Conservation (phyloP, 53 echinoderm and acorn worm genomes). For the Apostichopus leukothele region DNA sequence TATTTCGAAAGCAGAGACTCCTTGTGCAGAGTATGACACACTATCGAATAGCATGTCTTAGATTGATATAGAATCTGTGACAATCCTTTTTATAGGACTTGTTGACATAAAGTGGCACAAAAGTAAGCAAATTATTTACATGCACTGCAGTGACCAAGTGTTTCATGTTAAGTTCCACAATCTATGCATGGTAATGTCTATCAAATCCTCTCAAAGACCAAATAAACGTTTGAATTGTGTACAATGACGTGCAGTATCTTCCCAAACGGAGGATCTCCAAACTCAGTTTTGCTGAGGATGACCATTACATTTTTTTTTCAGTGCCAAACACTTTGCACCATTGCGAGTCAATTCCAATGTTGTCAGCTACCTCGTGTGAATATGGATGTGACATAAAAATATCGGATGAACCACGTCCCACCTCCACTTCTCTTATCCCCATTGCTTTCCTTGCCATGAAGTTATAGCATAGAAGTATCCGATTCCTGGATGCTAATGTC, state of each 20-base stretch:
- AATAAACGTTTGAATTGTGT: slow-evolving; percentile 13
- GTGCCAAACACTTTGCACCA: slow-evolving; percentile 45
- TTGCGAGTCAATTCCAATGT: slow-evolving; percentile 14
- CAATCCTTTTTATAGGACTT: slow-evolving; percentile 2
- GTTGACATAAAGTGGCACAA: neutral
- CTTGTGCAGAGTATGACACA: too few species aligned
- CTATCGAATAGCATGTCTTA: too few species aligned
- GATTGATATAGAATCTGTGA: neutral
- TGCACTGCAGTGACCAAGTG: neutral
- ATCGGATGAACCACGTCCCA: neutral
- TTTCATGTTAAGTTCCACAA: slow-evolving; percentile 27
- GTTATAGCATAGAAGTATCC: slow-evolving; percentile 37
- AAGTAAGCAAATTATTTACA: neutral
- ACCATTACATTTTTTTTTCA: slow-evolving; percentile 24
- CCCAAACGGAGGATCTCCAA: slow-evolving; percentile 51
- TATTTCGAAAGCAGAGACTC: too few species aligned
- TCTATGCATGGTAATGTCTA: slow-evolving; percentile 52
- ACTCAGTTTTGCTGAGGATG: slow-evolving; percentile 21
- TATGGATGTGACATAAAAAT: neutral
- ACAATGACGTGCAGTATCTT: slow-evolving; percentile 24
- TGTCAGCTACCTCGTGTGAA: neutral
- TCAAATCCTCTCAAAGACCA: slow-evolving; percentile 32
- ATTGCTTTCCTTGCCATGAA: too few species aligned
- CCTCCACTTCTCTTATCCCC: too few species aligned
- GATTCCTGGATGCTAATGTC: slow-evolving; percentile 32